Percentiles rank a stretch among this genome's conserved stretches.
Evolutionary conservation across 2,888 invertebrate species (phyloP).

Genomic region (Odontocolon sp.): DNA sequence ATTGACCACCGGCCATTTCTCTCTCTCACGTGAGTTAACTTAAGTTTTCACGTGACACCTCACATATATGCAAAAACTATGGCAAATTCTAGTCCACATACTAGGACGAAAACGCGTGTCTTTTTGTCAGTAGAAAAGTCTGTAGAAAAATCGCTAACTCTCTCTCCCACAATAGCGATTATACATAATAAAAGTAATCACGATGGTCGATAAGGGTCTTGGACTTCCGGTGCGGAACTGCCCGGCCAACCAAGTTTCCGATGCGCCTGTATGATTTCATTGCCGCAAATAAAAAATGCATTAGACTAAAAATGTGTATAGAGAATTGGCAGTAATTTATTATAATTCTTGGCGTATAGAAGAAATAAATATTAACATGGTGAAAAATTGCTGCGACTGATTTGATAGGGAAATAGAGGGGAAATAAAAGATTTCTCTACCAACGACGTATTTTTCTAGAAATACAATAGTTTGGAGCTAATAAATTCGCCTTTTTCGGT

Average conservation of each 20-base stretch:
- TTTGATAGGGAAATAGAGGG: no score
- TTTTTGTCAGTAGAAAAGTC: background rate
- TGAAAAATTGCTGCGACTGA: no score
- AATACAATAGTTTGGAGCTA: no score
- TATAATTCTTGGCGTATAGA: no score
- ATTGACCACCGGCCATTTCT: constrained; percentile 58
- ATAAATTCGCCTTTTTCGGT: no score
- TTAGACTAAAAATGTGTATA: background rate
- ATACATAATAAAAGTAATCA: background rate
- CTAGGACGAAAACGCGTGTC: constrained; percentile 2
- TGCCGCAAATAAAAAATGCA: background rate
- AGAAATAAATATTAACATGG: no score
- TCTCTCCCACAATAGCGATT: constrained; percentile 4
- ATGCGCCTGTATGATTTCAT: background rate
- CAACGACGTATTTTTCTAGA: no score
- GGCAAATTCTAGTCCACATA: no score
- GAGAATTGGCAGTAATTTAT: no score
- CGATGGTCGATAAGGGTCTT: constrained; percentile 30
- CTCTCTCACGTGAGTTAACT: constrained; percentile 28
- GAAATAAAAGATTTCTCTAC: no score
- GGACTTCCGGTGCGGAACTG: constrained; percentile 37
- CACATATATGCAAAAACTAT: no score
- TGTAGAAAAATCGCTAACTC: constrained; percentile 18
- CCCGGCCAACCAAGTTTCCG: background rate
- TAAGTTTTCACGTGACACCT: constrained; percentile 6